phyloP scores from a whole-genome alignment of 2,888 invertebrate species.

The Charanyca ferruginea region DNA sequence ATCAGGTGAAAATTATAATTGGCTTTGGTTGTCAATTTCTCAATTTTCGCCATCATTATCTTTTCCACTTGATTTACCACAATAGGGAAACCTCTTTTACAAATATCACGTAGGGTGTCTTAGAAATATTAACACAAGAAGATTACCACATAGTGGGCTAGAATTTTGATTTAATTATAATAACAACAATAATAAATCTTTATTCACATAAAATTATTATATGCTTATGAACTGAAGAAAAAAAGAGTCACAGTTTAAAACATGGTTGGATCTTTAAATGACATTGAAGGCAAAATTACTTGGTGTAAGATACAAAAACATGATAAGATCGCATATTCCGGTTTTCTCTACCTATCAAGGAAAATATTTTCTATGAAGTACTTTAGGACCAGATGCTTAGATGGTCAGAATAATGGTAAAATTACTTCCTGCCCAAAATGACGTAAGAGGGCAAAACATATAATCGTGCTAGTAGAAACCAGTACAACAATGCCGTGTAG shows the following conservation, averaged over 20 bases:
- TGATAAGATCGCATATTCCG: background rate
- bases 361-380: conserved; percentile 31
- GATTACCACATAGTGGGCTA: background rate
- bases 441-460: conserved; percentile 55
- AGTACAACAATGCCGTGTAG: conserved; percentile 78
- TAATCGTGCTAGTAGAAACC: conserved; percentile 77
- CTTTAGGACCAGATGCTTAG: conserved; percentile 19
- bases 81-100: background rate
- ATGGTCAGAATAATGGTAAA: conserved; percentile 37
- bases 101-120: background rate
- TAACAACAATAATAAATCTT: no score
- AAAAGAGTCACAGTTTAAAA: background rate
- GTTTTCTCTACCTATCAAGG: conserved; percentile 4
- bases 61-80: background rate
- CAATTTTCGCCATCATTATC: conserved; percentile 10
- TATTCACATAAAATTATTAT: no score
- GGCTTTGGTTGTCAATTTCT: conserved; percentile 16
- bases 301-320: background rate
- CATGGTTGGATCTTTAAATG: background rate
- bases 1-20: conserved; percentile 31
- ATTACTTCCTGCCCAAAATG: conserved; percentile 62
- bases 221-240: background rate
- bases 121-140: no score
- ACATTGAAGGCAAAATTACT: background rate
- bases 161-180: background rate